Percentiles rank a stretch among this genome's conserved stretches.
phyloP scores from a whole-genome alignment of 2,113 vertebrate species.

The Poeciliopsis occidentalis region DNA sequence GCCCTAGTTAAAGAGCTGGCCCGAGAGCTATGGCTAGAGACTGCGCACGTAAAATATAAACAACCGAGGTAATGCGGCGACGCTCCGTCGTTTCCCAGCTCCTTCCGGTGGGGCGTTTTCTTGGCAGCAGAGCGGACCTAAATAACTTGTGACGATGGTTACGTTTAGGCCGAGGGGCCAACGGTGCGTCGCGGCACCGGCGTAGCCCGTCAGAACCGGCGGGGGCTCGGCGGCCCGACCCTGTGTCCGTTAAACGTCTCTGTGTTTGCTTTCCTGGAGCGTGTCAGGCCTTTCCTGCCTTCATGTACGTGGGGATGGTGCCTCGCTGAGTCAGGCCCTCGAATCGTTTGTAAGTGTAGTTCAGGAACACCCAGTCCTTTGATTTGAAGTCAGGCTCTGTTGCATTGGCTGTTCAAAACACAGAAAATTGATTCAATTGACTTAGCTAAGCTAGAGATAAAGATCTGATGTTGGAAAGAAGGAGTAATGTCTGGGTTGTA shows the following conservation, averaged over 20 bases:
- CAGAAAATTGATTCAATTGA: no score
- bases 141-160: slow-evolving; percentile 59
- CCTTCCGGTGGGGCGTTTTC: slow-evolving; percentile 26
- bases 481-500: background rate
- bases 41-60: slow-evolving; percentile 53
- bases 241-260: slow-evolving; percentile 69
- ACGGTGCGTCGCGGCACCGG: background rate
- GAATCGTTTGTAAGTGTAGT: slow-evolving; percentile 99
- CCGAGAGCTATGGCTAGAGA: slow-evolving; percentile 66
- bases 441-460: no score
- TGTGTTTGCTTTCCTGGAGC: slow-evolving; percentile 31
- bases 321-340: slow-evolving; percentile 96
- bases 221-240: slow-evolving; percentile 63
- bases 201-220: slow-evolving; percentile 61
- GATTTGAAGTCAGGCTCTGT: slow-evolving; percentile 97
- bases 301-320: slow-evolving; percentile 96
- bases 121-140: slow-evolving; percentile 51
- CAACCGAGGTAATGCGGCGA: slow-evolving; percentile 72
- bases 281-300: slow-evolving; percentile 90
- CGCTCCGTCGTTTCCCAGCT: slow-evolving; percentile 42
- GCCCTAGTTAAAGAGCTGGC: slow-evolving; percentile 57
- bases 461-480: no score
- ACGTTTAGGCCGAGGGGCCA: slow-evolving; percentile 56
- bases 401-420: slow-evolving; percentile 85
- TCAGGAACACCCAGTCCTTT: slow-evolving; percentile 99